phyloP scores from a whole-genome alignment of 2,113 vertebrate genomes.

The Podarcis raffonei region DNA sequence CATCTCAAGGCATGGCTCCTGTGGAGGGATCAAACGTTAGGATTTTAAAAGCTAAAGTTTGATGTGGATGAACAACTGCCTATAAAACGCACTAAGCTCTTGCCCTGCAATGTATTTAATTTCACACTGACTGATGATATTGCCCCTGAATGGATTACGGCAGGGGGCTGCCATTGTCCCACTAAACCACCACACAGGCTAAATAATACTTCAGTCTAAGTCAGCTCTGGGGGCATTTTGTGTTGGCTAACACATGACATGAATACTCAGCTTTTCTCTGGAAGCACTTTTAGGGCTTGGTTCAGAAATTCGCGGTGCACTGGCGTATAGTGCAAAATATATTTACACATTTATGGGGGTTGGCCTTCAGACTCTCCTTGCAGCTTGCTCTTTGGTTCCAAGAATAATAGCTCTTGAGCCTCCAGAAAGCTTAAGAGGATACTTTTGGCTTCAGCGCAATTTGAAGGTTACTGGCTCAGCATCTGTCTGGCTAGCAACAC shows the following conservation, averaged over 20 bases:
- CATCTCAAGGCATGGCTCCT: slow-evolving; percentile 79
- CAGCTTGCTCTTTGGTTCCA: slow-evolving; percentile 13
- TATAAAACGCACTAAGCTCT: slow-evolving; percentile 92
- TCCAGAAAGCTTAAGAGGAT: background rate
- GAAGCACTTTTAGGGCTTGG: slow-evolving; percentile 49
- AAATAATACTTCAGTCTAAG: slow-evolving; percentile 76
- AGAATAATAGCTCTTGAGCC: background rate
- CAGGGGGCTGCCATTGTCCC: slow-evolving; percentile 78
- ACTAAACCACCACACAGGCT: slow-evolving; percentile 75
- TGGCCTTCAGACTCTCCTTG: slow-evolving; percentile 25
- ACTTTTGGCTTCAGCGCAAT: accelerated
- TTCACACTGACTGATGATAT: slow-evolving; percentile 92
- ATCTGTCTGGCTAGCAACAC: background rate
- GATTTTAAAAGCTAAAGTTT: slow-evolving; percentile 91
- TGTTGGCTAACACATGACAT: slow-evolving; percentile 69
- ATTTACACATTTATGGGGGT: slow-evolving; percentile 39
- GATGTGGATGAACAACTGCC: slow-evolving; percentile 96
- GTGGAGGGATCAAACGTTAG: slow-evolving; percentile 90
- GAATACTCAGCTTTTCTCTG: slow-evolving; percentile 69
- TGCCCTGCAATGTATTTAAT: slow-evolving; percentile 96
- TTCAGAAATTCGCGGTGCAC: slow-evolving; percentile 47
- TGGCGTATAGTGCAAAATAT: slow-evolving; percentile 19
- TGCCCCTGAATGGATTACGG: slow-evolving; percentile 85
- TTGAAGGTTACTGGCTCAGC: background rate
- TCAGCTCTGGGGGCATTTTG: slow-evolving; percentile 68